Evolutionary conservation across 1,140 invertebrate genomes (phyloP).

Genomic region (Trinorchestia longiramus): DNA sequence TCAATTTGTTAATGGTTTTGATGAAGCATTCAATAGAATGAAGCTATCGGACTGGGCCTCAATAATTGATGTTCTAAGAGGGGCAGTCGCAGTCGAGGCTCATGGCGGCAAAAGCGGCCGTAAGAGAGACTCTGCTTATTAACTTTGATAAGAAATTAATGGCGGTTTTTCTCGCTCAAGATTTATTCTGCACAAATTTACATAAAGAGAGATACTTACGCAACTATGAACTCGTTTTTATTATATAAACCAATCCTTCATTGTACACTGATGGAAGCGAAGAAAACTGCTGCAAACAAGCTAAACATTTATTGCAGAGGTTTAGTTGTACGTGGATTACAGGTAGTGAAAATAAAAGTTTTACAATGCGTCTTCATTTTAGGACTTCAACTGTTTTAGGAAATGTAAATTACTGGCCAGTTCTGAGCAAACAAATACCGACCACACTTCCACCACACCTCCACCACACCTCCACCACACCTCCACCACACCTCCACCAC

Average conservation of each 20-base stretch:
- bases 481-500: no score
- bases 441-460: no score
- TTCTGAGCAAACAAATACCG: no score
- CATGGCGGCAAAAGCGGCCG: no score
- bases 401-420: no score
- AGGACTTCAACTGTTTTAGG: no score
- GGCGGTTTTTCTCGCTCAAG: not conserved
- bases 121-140: not conserved
- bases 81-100: not conserved
- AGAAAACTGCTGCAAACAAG: not conserved
- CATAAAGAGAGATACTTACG: not conserved
- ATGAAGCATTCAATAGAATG: not conserved
- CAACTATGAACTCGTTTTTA: not conserved
- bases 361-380: no score
- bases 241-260: not conserved
- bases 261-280: not conserved
- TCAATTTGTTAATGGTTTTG: constrained; percentile 1
- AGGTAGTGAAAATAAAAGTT: not conserved
- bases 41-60: not conserved
- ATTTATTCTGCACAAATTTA: not conserved
- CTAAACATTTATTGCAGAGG: not conserved
- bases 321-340: not conserved
- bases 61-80: not conserved
- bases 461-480: no score
- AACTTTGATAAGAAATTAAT: not conserved